Conservation (phyloP, 2,888 invertebrate species). For the Prosapia bicincta region DNA sequence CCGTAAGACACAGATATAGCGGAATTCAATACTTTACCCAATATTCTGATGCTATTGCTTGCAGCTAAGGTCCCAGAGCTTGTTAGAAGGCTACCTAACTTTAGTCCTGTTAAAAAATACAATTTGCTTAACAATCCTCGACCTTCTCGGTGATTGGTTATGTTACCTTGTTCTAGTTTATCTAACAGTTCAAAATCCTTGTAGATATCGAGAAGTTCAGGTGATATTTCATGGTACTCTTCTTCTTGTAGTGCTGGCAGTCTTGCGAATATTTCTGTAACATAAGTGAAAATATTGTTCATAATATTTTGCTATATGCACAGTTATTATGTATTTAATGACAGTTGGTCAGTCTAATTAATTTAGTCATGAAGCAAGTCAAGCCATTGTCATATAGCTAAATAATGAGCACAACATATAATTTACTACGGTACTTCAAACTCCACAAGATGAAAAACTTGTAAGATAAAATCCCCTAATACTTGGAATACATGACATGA, state of each 20-base stretch:
- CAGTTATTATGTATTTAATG: too few species aligned
- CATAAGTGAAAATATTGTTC: too few species aligned
- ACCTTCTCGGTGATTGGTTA: constrained; percentile 5
- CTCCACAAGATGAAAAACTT: too few species aligned
- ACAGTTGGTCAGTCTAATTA: too few species aligned
- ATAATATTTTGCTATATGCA: too few species aligned
- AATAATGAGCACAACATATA: too few species aligned
- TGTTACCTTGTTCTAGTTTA: constrained; percentile 12
- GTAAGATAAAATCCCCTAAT: too few species aligned
- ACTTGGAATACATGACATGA: too few species aligned
- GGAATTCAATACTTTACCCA: constrained; percentile 13
- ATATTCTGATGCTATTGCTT: constrained; percentile 15
- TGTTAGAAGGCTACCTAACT: constrained; percentile 14
- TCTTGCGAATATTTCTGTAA: background rate
- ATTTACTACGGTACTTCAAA: too few species aligned
- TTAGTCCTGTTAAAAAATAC: constrained; percentile 17
- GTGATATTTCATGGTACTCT: constrained; percentile 9
- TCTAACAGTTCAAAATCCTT: constrained; percentile 5
- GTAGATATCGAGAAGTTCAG: constrained; percentile 16
- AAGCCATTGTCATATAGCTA: too few species aligned
- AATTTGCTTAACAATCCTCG: constrained; percentile 18
- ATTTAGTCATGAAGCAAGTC: too few species aligned
- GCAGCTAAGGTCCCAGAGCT: constrained; percentile 18
- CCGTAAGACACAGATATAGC: background rate
- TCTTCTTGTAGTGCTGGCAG: background rate